Evolutionary conservation across 1,140 invertebrate genomes (phyloP), one percentile per base, ranked within the genome.

Genomic region (Orchesella cincta): DNA sequence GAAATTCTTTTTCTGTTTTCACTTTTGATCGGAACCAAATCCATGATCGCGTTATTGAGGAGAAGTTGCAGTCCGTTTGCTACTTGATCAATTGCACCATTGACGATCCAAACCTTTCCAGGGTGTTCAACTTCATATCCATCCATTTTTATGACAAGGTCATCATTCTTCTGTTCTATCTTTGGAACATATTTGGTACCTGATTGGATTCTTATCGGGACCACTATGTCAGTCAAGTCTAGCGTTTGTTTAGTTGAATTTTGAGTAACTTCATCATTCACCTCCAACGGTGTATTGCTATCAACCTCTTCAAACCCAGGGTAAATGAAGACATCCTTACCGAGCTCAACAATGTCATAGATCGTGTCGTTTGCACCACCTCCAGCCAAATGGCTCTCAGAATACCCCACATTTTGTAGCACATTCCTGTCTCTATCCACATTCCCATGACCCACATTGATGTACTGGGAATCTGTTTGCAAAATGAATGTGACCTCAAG

Each of bases 401-500:
- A 5, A 36, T 71, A 12, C 31, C 12, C 34, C 29, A 36, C 16
- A 71, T 31, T 71, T 18, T 31, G 29, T 5, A 71, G 67, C 29
- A 71, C 67, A 71, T 71, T 71, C 31, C 67, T 3, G 16, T 71
- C 31, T 71, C 23, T 26, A 33, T 71, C 67, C 14, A 28, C 23
- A 23, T 29, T 29, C n/a, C n/a, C n/a, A n/a, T n/a, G n/a, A n/a
- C n/a, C n/a, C n/a, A n/a, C n/a, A n/a, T n/a, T n/a, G n/a, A n/a
- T n/a, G n/a, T n/a, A n/a, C n/a, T n/a, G n/a, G n/a, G n/a, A n/a
- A n/a, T 64, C 29, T 8, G n/a, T 26, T 12, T 64, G n/a, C n/a
- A 64, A 8, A 23, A 64, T 12, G 23, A 64, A 8, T 5, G 57
- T 8, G 23, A 64, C 57, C 5, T 26, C n/a, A 64, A 64, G 57